Evolutionary conservation across 2,797 vertebrate genomes (phyloP).

Genomic region (Gallinago nigripennis): DNA sequence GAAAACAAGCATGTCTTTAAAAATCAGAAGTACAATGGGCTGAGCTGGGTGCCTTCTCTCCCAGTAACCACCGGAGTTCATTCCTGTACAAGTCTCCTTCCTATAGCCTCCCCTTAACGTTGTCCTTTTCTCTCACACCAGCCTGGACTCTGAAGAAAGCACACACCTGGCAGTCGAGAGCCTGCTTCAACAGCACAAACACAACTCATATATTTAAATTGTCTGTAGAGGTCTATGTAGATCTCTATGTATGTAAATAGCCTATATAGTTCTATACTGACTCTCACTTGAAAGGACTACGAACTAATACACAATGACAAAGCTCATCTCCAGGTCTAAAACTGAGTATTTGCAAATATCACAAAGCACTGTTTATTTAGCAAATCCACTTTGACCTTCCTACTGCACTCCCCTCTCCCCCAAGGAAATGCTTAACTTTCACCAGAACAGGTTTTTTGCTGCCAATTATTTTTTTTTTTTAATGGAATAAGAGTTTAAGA

Average conservation of each 20-base stretch:
- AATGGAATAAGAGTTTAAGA: neutral
- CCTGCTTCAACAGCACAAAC: neutral
- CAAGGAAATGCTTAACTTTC: neutral
- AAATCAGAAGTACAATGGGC: neutral
- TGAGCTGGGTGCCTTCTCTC: neutral
- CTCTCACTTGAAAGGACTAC: neutral
- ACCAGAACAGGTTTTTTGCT: neutral
- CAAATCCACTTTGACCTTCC: neutral
- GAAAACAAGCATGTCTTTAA: neutral
- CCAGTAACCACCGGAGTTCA: neutral
- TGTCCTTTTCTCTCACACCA: neutral
- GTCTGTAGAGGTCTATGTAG: too few species aligned
- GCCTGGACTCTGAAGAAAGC: neutral
- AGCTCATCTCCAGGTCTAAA: neutral
- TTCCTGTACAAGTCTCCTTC: neutral
- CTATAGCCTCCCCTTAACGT: neutral
- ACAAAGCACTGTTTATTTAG: neutral
- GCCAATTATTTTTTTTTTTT: accelerated
- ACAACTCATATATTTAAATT: accelerated
- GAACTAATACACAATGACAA: neutral
- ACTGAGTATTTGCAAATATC: neutral
- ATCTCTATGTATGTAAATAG: neutral
- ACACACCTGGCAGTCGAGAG: accelerated
- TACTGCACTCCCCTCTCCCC: neutral
- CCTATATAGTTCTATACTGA: too few species aligned